Conservation (phyloP, 1,140 invertebrate species). For the Copidosoma floridanum region DNA sequence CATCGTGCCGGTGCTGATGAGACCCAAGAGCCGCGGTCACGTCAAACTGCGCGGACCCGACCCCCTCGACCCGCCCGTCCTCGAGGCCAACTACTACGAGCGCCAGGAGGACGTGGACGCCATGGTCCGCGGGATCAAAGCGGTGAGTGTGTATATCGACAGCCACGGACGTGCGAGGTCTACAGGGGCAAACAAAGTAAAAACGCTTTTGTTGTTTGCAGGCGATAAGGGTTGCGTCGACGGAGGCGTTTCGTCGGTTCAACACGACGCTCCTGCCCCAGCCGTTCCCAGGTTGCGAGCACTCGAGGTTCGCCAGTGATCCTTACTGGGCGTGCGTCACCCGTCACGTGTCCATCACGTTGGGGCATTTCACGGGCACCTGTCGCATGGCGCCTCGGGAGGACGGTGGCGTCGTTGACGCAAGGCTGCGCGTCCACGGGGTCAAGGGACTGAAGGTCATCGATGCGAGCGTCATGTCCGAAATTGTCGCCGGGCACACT, state of each 20-base stretch:
- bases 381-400: constrained; percentile 59
- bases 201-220: constrained; percentile 43
- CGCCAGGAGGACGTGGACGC: constrained; percentile 65
- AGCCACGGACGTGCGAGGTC: too few species aligned
- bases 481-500: constrained; percentile 53
- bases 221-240: constrained; percentile 64
- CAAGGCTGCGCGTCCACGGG: constrained; percentile 50
- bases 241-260: constrained; percentile 59
- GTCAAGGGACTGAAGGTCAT: constrained; percentile 52
- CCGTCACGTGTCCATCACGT: constrained; percentile 66
- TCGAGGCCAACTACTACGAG: constrained; percentile 77
- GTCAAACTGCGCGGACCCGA: constrained; percentile 66
- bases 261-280: constrained; percentile 64
- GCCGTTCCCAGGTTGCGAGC: constrained; percentile 68
- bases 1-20: constrained; percentile 69
- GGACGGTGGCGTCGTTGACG: constrained; percentile 52
- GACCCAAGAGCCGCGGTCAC: constrained; percentile 73
- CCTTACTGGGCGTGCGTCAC: constrained; percentile 75
- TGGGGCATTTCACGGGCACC: constrained; percentile 73
- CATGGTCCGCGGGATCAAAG: constrained; percentile 71
- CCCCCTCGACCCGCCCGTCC: constrained; percentile 70
- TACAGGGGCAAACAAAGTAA: too few species aligned
- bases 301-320: constrained; percentile 62
- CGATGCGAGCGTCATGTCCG: constrained; percentile 57
- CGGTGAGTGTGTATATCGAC: too few species aligned